phyloP scores from a whole-genome alignment of 2,113 vertebrate genomes.

The Sardina pilchardus region DNA sequence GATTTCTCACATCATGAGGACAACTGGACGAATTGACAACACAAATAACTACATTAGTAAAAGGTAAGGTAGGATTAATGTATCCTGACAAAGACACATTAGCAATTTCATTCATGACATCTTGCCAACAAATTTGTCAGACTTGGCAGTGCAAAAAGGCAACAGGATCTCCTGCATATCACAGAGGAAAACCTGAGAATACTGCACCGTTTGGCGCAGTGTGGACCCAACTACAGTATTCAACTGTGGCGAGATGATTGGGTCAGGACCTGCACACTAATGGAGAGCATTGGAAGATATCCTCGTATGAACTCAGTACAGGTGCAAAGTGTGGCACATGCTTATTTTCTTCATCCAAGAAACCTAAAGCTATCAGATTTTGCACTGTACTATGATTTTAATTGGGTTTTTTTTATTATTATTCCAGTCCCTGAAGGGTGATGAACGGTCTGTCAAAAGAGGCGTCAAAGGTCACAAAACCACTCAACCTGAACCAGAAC shows the following conservation, averaged over 20 bases:
- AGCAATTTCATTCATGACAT: neutral
- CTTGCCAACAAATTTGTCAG: constrained; percentile 49
- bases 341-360: neutral
- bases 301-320: constrained; percentile 36
- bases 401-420: neutral
- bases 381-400: neutral
- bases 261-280: constrained; percentile 62
- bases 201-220: constrained; percentile 62
- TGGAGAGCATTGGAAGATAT: constrained; percentile 58
- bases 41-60: constrained; percentile 62
- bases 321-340: neutral
- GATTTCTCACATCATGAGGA: constrained; percentile 70
- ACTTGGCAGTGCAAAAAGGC: constrained; percentile 63
- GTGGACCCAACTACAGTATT: constrained; percentile 60
- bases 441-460: neutral
- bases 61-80: constrained; percentile 60
- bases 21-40: constrained; percentile 61
- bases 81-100: constrained; percentile 1
- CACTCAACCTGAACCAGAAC: neutral
- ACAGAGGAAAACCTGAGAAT: constrained; percentile 66
- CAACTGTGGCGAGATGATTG: constrained; percentile 69
- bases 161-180: constrained; percentile 62
- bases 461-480: neutral
- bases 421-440: neutral
- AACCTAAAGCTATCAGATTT: neutral